Conservation (phyloP, 2,888 invertebrate genomes). For the Polyommatus icarus region DNA sequence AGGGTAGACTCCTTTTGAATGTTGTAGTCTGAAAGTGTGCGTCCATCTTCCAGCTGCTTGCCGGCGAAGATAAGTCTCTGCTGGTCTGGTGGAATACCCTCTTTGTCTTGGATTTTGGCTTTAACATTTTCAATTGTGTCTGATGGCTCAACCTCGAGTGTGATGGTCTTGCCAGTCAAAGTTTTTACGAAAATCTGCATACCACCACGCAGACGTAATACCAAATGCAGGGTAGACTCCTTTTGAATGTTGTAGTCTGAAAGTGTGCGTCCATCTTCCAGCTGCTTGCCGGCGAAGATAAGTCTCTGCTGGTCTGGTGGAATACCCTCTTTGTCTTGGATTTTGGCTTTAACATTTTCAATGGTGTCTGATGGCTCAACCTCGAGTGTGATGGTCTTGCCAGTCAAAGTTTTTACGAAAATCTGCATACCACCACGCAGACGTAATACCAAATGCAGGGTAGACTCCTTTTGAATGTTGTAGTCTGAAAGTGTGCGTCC, state of each 20-base stretch:
- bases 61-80: slow-evolving; percentile 64
- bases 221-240: slow-evolving; percentile 48
- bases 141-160: slow-evolving; percentile 61
- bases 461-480: slow-evolving; percentile 59
- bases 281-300: slow-evolving; percentile 55
- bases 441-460: slow-evolving; percentile 50
- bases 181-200: slow-evolving; percentile 45
- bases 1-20: slow-evolving; percentile 58
- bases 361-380: slow-evolving; percentile 61
- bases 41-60: slow-evolving; percentile 57
- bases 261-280: slow-evolving; percentile 42
- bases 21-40: slow-evolving; percentile 53
- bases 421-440: slow-evolving; percentile 55
- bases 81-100: slow-evolving; percentile 65
- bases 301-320: slow-evolving; percentile 64
- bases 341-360: slow-evolving; percentile 51
- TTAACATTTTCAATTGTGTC: slow-evolving; percentile 66
- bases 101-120: slow-evolving; percentile 66
- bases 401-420: slow-evolving; percentile 52
- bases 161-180: slow-evolving; percentile 58
- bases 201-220: slow-evolving; percentile 44
- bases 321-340: slow-evolving; percentile 65
- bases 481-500: slow-evolving; percentile 55
- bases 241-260: slow-evolving; percentile 41
- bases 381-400: slow-evolving; percentile 52